phyloP scores from a whole-genome alignment of 2,113 vertebrate species.

The Gracilinanus agilis region DNA sequence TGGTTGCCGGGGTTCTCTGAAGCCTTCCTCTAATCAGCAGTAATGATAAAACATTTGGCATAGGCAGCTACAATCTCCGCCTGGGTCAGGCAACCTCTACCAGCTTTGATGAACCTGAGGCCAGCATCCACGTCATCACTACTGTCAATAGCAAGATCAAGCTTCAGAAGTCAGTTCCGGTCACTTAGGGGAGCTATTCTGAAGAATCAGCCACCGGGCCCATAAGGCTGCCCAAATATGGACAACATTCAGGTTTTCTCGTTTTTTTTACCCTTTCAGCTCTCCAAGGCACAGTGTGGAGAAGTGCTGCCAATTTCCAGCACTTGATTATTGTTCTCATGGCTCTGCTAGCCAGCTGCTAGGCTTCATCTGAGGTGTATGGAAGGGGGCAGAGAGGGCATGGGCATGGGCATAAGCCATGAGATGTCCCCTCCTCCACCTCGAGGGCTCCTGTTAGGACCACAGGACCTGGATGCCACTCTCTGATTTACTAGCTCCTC shows the following conservation, averaged over 20 bases:
- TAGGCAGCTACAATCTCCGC: constrained; percentile 99
- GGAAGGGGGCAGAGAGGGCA: no score
- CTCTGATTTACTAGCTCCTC: not conserved
- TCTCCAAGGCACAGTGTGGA: constrained; percentile 94
- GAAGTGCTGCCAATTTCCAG: constrained; percentile 97
- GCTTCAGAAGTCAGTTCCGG: no score
- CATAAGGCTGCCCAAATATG: constrained; percentile 98
- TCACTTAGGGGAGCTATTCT: constrained; percentile 92
- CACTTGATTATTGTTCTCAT: constrained; percentile 92
- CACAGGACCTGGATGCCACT: no score
- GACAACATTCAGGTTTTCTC: constrained; percentile 93
- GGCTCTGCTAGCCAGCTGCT: no score
- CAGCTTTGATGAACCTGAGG: constrained; percentile 97
- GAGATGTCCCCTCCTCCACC: no score
- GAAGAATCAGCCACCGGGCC: constrained; percentile 98
- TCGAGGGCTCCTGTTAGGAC: no score
- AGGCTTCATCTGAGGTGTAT: no score
- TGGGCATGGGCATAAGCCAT: no score
- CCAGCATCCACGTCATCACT: constrained; percentile 96
- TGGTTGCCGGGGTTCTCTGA: constrained; percentile 93
- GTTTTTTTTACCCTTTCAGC: constrained; percentile 90
- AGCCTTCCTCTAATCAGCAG: constrained; percentile 97
- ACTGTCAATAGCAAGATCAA: constrained; percentile 96
- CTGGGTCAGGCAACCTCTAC: constrained; percentile 96
- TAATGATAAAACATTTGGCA: constrained; percentile 94